Percentiles rank a stretch among this genome's conserved stretches.
These are phyloP conservation scores for Sepiola atlantica DNA, from an alignment of 2,888 invertebrate species.

Conservation along the genomic window DNA sequence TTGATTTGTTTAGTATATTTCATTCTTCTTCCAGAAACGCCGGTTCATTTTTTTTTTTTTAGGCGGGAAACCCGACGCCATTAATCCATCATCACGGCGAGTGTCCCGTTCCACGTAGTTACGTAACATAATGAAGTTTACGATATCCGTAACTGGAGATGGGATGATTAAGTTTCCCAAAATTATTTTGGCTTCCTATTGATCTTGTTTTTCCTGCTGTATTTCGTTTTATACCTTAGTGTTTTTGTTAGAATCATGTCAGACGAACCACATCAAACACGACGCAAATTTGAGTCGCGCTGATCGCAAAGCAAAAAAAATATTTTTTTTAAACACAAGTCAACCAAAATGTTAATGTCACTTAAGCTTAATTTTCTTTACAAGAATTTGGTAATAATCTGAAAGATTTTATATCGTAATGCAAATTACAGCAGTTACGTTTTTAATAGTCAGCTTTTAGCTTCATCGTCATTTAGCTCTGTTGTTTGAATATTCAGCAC, in stretches of 20 bases:
- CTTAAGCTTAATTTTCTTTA: not conserved
- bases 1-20: not conserved
- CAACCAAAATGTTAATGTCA: not conserved
- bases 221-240: not conserved
- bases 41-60: not conserved
- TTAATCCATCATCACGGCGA: slow-evolving; percentile 13
- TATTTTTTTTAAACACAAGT: not conserved
- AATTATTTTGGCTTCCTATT: not conserved
- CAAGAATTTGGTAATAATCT: not conserved
- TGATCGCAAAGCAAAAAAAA: not conserved
- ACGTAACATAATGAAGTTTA: slow-evolving; percentile 10
- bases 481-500: not conserved
- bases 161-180: not conserved
- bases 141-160: not conserved
- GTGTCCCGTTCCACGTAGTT: not conserved
- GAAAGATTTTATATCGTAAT: not conserved
- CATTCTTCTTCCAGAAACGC: not conserved
- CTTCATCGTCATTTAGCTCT: not conserved
- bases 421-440: not conserved
- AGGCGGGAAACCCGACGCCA: not conserved
- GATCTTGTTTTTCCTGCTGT: not conserved
- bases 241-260: not conserved
- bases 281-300: not conserved
- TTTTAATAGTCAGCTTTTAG: not conserved
- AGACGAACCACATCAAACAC: not conserved